A percentile compares a stretch with the other conserved stretches of the same genome.
These are phyloP conservation scores for Sebastiscus albofasciatus DNA, from an alignment of 2,797 vertebrate species.

Conservation along the genomic window DNA sequence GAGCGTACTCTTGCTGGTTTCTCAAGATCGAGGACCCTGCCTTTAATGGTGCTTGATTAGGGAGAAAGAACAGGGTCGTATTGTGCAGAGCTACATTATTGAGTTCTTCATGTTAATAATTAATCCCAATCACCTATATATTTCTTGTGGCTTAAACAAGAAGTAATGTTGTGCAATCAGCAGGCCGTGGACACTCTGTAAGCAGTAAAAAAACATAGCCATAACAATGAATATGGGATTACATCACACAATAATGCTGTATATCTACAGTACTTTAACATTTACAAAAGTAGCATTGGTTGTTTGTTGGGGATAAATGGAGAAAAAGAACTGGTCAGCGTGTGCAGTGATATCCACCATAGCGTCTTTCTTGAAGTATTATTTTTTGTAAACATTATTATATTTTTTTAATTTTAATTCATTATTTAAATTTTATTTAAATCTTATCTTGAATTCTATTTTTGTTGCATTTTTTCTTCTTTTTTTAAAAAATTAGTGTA, in stretches of 20 bases:
- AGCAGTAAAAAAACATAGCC: not conserved
- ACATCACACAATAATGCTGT: not conserved
- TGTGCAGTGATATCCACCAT: not conserved
- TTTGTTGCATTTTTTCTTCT: no score
- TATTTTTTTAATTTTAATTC: not conserved
- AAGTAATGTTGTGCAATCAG: constrained; percentile 19
- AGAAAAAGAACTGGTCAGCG: not conserved
- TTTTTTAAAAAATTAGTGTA: no score
- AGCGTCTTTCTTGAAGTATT: not conserved
- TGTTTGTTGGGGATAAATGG: not conserved
- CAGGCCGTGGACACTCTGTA: not conserved
- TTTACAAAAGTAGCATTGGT: not conserved
- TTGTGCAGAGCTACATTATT: not conserved
- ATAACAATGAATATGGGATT: not conserved
- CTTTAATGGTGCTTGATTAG: not conserved
- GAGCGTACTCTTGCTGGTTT: no score
- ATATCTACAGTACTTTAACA: not conserved
- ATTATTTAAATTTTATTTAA: no score
- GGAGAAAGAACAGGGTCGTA: not conserved
- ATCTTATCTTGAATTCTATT: not conserved
- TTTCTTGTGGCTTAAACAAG: constrained; percentile 11
- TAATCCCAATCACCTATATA: constrained; percentile 3
- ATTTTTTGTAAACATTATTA: not conserved
- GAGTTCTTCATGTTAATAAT: constrained; percentile 19
- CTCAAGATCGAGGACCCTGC: no score